Evolutionary conservation across 2,888 invertebrate genomes (phyloP).

Genomic region (Flabesymbios commensalis): DNA sequence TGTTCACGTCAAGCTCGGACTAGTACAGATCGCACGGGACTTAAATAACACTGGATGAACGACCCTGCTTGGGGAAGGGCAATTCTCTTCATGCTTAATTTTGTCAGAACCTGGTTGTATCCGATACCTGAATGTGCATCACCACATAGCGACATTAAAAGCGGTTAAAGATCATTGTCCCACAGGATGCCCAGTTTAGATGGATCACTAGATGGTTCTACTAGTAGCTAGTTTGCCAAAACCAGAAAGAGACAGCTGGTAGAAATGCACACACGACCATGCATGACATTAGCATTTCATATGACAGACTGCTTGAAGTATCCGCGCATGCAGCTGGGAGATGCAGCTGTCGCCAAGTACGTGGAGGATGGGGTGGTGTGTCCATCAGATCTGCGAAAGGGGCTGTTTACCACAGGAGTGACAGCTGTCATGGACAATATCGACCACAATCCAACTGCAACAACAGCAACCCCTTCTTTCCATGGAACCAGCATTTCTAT

Average conservation of each 20-base stretch:
- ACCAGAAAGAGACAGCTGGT: conserved; percentile 33
- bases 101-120: no score
- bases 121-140: no score
- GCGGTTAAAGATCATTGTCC: no score
- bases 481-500: conserved; percentile 36
- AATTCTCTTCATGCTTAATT: no score
- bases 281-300: conserved; percentile 35
- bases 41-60: no score
- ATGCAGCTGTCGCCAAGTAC: conserved; percentile 21
- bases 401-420: conserved; percentile 37
- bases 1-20: no score
- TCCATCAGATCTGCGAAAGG: conserved; percentile 20
- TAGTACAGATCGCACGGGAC: no score
- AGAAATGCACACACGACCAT: conserved; percentile 23
- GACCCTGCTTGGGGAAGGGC: no score
- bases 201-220: no score
- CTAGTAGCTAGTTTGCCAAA: conserved; percentile 31
- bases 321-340: conserved; percentile 30
- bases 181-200: no score
- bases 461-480: conserved; percentile 27
- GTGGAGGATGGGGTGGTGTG: conserved; percentile 20
- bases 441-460: conserved; percentile 34
- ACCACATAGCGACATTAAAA: no score
- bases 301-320: conserved; percentile 37
- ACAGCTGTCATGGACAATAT: conserved; percentile 36